Conservation (phyloP, 1,140 invertebrate species). For the Caerostris extrusa region DNA sequence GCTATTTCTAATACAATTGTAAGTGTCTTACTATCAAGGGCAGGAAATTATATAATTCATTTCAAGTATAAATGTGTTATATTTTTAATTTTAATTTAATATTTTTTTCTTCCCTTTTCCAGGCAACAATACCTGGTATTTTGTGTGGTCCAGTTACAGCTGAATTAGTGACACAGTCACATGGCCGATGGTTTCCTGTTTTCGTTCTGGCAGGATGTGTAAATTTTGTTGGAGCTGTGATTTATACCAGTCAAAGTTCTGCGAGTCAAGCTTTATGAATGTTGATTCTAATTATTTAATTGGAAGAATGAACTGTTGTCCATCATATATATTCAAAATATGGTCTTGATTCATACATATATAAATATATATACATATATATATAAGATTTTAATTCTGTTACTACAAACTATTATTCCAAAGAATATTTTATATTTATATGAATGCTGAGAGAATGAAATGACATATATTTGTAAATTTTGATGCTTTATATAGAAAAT, state of each 20-base stretch:
- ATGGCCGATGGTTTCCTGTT: slow-evolving; percentile 89
- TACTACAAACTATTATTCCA: not conserved
- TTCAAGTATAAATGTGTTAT: not conserved
- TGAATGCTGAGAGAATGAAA: not conserved
- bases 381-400: slow-evolving; percentile 30
- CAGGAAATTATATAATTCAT: not conserved
- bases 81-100: not conserved
- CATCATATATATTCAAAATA: not conserved
- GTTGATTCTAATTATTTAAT: not conserved
- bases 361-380: not conserved
- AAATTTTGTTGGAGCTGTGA: slow-evolving; percentile 89
- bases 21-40: slow-evolving; percentile 79
- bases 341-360: too few species aligned
- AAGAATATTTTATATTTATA: slow-evolving; percentile 34
- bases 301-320: not conserved
- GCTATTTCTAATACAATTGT: slow-evolving; percentile 90
- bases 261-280: slow-evolving; percentile 84
- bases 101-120: slow-evolving; percentile 32
- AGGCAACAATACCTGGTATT: slow-evolving; percentile 90
- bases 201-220: slow-evolving; percentile 88
- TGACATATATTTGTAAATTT: slow-evolving; percentile 30
- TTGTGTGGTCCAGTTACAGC: slow-evolving; percentile 90
- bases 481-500: slow-evolving; percentile 7
- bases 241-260: slow-evolving; percentile 89
- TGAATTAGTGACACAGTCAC: slow-evolving; percentile 87